Conservation (phyloP, 92 coral and sea anemone species). For the Heteractis magnifica region DNA sequence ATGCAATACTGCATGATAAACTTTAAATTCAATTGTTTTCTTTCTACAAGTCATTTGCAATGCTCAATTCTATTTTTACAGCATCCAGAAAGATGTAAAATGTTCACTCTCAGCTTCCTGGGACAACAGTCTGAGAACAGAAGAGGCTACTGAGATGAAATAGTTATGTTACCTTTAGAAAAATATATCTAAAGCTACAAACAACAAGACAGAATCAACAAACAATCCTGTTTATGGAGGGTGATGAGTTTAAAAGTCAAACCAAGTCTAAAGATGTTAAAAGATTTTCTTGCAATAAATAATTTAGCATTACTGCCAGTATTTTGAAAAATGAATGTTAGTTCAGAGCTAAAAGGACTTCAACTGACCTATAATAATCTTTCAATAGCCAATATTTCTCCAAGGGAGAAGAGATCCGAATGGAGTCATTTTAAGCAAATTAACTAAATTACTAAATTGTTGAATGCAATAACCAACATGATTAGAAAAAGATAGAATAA, state of each 20-base stretch:
- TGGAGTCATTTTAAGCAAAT: too few relatives aligned
- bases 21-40: too few relatives aligned
- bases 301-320: not conserved
- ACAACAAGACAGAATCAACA: not conserved
- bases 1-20: too few relatives aligned
- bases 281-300: not conserved
- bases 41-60: too few relatives aligned
- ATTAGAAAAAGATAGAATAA: conserved; percentile 2
- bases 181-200: not conserved
- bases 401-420: not conserved
- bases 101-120: too few relatives aligned
- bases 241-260: not conserved
- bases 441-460: not conserved
- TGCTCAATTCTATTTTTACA: too few relatives aligned
- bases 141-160: too few relatives aligned
- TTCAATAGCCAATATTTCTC: not conserved
- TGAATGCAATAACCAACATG: not conserved
- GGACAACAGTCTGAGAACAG: too few relatives aligned
- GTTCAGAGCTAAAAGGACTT: not conserved
- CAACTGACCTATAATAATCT: not conserved
- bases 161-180: too few relatives aligned
- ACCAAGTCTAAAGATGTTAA: not conserved
- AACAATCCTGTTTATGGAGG: not conserved
- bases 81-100: too few relatives aligned
- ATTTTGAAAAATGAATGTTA: not conserved